A percentile compares a stretch with the other conserved stretches of the same genome.
These are phyloP conservation scores for Diplolepis rosae DNA, from an alignment of 2,888 invertebrate species.

Conservation along the genomic window DNA sequence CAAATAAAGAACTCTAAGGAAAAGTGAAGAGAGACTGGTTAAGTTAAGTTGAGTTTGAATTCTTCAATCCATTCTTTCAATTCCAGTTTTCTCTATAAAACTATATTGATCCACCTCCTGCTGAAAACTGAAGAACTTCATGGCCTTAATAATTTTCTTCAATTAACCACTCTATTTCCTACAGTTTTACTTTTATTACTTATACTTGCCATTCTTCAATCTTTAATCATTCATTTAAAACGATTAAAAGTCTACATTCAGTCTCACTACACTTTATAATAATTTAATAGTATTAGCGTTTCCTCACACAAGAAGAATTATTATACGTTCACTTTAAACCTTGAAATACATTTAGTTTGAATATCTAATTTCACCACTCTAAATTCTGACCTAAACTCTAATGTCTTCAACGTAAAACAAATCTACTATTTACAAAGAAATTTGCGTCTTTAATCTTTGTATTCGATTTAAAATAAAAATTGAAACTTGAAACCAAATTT, in stretches of 20 bases:
- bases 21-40: constrained; percentile 8
- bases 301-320: background rate
- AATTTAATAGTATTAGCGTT: background rate
- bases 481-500: background rate
- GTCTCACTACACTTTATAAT: constrained; percentile 7
- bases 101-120: background rate
- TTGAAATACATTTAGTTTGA: constrained; percentile 10
- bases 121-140: background rate
- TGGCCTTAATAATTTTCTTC: background rate
- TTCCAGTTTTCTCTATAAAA: background rate
- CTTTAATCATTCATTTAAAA: too few relatives aligned
- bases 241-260: background rate
- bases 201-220: too few relatives aligned
- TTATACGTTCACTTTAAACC: constrained; percentile 23
- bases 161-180: background rate
- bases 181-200: background rate
- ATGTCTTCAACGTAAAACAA: constrained; percentile 1
- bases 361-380: constrained; percentile 18
- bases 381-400: background rate
- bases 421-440: constrained; percentile 4
- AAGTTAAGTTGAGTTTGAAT: background rate
- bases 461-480: background rate
- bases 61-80: background rate
- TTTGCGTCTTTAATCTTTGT: background rate
- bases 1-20: constrained; percentile 33